phyloP scores from a whole-genome alignment of 1,140 invertebrate genomes.

The Rhyzopertha dominica region DNA sequence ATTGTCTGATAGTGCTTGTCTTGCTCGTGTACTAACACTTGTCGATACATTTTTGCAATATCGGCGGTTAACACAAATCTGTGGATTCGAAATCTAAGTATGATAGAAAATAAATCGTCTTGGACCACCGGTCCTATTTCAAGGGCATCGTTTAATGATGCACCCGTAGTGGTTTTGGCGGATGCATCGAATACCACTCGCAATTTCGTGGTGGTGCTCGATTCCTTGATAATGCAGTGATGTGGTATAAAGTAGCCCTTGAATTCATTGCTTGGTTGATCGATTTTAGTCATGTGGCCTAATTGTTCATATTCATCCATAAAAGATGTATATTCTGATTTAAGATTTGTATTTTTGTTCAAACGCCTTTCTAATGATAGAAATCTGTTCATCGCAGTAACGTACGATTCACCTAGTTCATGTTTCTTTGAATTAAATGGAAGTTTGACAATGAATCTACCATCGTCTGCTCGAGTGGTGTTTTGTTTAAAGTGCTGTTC shows the following conservation, averaged over 20 bases:
- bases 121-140: constrained; percentile 31
- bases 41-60: constrained; percentile 45
- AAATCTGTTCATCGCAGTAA: constrained; percentile 12
- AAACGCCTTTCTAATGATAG: constrained; percentile 15
- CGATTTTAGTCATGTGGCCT: constrained; percentile 27
- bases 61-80: constrained; percentile 42
- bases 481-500: constrained; percentile 28
- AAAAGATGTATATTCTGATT: constrained; percentile 28
- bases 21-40: constrained; percentile 38
- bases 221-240: constrained; percentile 39
- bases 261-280: constrained; percentile 2
- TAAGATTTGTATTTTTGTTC: constrained; percentile 8
- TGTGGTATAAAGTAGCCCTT: constrained; percentile 45
- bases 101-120: constrained; percentile 32
- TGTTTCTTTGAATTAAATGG: constrained; percentile 24
- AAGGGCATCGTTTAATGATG: constrained; percentile 33
- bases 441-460: constrained; percentile 29
- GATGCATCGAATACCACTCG: constrained; percentile 42
- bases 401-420: constrained; percentile 22
- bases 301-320: constrained; percentile 35
- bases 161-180: constrained; percentile 24
- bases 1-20: constrained; percentile 22
- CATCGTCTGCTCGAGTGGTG: constrained; percentile 21
- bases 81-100: constrained; percentile 45
- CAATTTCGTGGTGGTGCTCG: constrained; percentile 32